Percentiles rank a stretch among this genome's conserved stretches.
Evolutionary conservation across 2,797 vertebrate genomes (phyloP).

Genomic region (Thalassophryne amazonica): DNA sequence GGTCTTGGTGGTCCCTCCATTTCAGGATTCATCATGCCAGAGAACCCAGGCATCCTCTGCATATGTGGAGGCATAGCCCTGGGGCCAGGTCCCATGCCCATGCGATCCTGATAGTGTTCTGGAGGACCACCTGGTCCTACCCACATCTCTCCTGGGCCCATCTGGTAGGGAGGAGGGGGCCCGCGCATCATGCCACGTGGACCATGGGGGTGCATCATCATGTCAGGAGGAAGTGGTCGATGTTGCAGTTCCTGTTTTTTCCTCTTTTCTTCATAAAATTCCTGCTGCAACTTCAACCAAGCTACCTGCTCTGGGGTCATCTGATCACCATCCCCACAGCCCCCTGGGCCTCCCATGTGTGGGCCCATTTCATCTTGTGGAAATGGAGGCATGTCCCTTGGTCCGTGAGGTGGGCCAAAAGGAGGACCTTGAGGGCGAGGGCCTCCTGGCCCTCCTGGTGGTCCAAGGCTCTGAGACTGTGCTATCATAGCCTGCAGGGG

Average conservation of each 20-base stretch:
- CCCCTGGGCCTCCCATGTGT: slow-evolving; percentile 85
- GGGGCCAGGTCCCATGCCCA: slow-evolving; percentile 86
- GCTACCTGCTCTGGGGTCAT: slow-evolving; percentile 99
- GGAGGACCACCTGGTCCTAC: slow-evolving; percentile 87
- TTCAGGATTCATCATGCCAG: slow-evolving; percentile 96
- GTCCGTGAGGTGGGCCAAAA: slow-evolving; percentile 89
- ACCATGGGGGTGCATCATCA: slow-evolving; percentile 96
- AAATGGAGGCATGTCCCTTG: slow-evolving; percentile 92
- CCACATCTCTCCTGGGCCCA: slow-evolving; percentile 94
- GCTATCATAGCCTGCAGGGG: slow-evolving; percentile 98
- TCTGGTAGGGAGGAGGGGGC: slow-evolving; percentile 95
- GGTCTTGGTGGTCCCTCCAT: slow-evolving; percentile 94
- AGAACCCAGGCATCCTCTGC: slow-evolving; percentile 93
- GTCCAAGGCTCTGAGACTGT: slow-evolving; percentile 96
- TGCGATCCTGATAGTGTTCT: slow-evolving; percentile 92
- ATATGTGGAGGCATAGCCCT: slow-evolving; percentile 93
- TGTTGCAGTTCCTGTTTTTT: slow-evolving; percentile 98
- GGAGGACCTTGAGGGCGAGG: slow-evolving; percentile 90
- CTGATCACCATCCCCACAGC: slow-evolving; percentile 90
- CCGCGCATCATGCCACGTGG: slow-evolving; percentile 92
- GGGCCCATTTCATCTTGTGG: slow-evolving; percentile 94
- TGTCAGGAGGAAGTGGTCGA: slow-evolving; percentile 92
- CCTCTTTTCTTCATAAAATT: slow-evolving; percentile 97
- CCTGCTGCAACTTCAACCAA: slow-evolving; percentile 97
- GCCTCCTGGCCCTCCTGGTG: slow-evolving; percentile 84